Base-by-base conservation (phyloP, 2,888 invertebrate genomes). In the Microctonus hyperodae region DNA sequence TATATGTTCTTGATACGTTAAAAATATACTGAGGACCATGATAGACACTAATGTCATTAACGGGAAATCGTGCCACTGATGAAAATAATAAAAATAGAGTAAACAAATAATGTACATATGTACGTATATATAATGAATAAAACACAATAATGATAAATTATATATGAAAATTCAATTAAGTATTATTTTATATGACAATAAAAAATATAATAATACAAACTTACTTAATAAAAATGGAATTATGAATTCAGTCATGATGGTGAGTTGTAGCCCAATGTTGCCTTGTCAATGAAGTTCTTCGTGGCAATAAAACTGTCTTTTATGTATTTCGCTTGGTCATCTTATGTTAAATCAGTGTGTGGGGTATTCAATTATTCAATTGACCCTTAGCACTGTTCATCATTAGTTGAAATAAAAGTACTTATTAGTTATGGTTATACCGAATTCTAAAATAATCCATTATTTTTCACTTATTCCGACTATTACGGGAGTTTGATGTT, bases 1-100 rank as follows among this genome's bases (percentile, higher is more conserved):
- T 57, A 33, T 33, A 58, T 65, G 59, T 59, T 40, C 57, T 57
- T 33, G 56, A 56, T 6, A 25, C 16, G 10, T 35, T 56, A 28
- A 35, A 56, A 23, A 33, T 23, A 35, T 31, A 33, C 31, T 56
- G 28, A 13, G 56, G 31, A 4, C 35, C 31, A 56, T 16, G 10
- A n/a, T 56, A 31, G 2, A 56, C 16, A 31, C 25, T 25, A 2
- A n/a, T 2, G 7, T 56, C 31, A 35, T 31, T 56, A 6, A 25
- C 35, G 35, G 50, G 50, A 10, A 50, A 50, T 50, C 22, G 50
- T 22, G 50, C n/a, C 20, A 50, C 50, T 50, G n/a, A n/a, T n/a
- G n/a, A 20, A 16, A 50, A 50, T 2, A 50, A 50, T 16, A 50
- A 16, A 20, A 4, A 44, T 44, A n/a, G n/a, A n/a, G n/a, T n/a